Evolutionary conservation across 2,888 invertebrate species (phyloP), one percentile per base, ranked within the genome.

Genomic region (Dioctria linearis): DNA sequence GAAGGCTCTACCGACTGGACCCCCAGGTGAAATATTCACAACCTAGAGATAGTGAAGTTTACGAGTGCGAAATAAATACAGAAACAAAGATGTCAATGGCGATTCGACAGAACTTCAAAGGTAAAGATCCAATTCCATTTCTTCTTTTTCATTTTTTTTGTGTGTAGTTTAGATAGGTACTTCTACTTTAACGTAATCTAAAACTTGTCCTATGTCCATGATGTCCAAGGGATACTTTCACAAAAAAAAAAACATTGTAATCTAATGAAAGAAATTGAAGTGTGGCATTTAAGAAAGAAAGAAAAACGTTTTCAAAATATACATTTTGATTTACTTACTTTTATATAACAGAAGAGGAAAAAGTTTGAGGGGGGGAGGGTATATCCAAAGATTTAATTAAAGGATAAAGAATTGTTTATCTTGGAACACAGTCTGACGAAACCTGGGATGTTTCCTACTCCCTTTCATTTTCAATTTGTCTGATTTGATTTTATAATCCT

Each of bases 61-160:
- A 91, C 87, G 91, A 91, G 85, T 91, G 91, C 86, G 91, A 91
- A 87, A 90, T 91, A 84, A 92, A 91, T 88, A 95, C 95, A 0
- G 95, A 96, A 87, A 96, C 96, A 82, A 96, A 96, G 91, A 95
- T 95, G 93, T 95, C 95, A 67, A 91, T 95, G 86, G 95, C 95
- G 83, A 96, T 95, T 88, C 93, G 93, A 87, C 92, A 96, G 84
- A 95, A 94, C 89, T 94, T 96, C 84, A 93, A 96, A 85, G 95
- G 96, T 96, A 76, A 11, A 61, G 46, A 51, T 2, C 8, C 51
- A 9, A 51, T 51, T 25, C 25, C 25, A 25, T 25, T 25, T 25
- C 2, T 25, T 25, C 2, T 25, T 25, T 25, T 25, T 25, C 25
- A 25, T 25, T 25, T 25, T 25, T 25, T 25, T 25, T 25, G n/a